These are phyloP conservation scores for Hyla sarda DNA, from an alignment of 2,113 vertebrate genomes.

Conservation along the genomic window DNA sequence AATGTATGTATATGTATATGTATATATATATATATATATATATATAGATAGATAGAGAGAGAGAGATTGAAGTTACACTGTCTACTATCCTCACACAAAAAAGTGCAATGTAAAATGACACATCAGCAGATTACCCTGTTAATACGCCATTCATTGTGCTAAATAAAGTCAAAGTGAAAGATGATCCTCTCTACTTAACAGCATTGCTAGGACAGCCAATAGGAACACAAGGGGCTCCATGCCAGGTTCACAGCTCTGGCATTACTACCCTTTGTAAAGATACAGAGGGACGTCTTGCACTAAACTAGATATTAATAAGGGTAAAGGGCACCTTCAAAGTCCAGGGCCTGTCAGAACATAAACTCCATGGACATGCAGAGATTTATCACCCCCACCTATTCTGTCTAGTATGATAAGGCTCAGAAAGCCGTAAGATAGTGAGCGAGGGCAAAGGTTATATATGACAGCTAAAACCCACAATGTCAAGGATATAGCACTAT, in stretches of 20 bases:
- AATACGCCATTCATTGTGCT: too few relatives aligned
- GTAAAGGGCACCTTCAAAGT: conserved; percentile 11
- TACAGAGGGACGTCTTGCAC: too few relatives aligned
- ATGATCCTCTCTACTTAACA: background rate
- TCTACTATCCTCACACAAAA: too few relatives aligned
- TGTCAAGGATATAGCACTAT: too few relatives aligned
- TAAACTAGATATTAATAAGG: conserved; percentile 1
- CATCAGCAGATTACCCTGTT: background rate
- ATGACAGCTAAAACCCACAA: background rate
- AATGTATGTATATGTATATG: too few relatives aligned
- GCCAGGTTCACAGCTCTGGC: background rate
- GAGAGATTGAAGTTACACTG: too few relatives aligned
- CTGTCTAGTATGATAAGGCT: background rate
- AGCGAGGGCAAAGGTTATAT: background rate
- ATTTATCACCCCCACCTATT: too few relatives aligned
- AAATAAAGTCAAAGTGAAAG: conserved; percentile 24
- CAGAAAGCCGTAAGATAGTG: background rate
- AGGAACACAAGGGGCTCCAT: background rate
- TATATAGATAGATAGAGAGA: too few relatives aligned
- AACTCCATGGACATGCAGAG: too few relatives aligned
- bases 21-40: too few relatives aligned
- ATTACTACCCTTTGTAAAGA: conserved; percentile 13
- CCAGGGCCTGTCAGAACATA: too few relatives aligned
- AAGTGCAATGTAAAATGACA: background rate
- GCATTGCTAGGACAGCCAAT: too few relatives aligned